Base-by-base conservation (phyloP, 2,113 vertebrate species). In the Ranitomeya variabilis region DNA sequence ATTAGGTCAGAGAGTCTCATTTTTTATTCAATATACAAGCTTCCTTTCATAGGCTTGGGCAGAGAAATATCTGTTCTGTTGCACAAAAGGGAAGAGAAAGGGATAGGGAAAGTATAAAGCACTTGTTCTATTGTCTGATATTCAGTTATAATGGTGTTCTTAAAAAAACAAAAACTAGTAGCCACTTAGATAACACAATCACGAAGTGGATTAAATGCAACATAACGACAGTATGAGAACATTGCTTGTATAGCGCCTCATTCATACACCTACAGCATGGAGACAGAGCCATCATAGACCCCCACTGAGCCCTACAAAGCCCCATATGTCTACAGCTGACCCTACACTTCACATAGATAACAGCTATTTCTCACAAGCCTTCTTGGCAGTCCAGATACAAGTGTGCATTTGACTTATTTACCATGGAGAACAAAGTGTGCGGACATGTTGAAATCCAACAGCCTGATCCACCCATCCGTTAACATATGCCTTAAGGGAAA, bases 71-170 rank as follows among this genome's bases (percentile, higher is more conserved):
- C 31, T 80, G 78, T 80, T 80, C 78, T 59, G 55, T 11, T 21
- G 18, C 55, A 60, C 26, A 82, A 82, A 62, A 31, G 55, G n/a
- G n/a, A 57, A 79, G 57, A 31, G 59, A 21, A 21, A 62, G 64
- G 55, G 31, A 19, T 7, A 19, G 59, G 18, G 45, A 16, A 21
- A 82, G 45, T 37, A 64, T 57, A 82, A 82, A 64, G 23, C 57
- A 82, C 80, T 82, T 82, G 59, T 45, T 62, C 59, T 64, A 64
- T 64, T 82, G 57, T 45, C 80, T 82, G 80, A 82, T 82, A 82
- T 64, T 4, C 78, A 59, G 54, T 26, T 26, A 52, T 13, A 79
- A 55, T 8, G 59, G 26, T 16, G 23, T 26, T 19, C 78, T n/a
- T 69, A 23, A 23, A 69, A 69, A 69, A 23, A 10, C n/a, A 69